Conservation (phyloP, 92 coral and sea anemone species). For the Phenganax marumi region DNA sequence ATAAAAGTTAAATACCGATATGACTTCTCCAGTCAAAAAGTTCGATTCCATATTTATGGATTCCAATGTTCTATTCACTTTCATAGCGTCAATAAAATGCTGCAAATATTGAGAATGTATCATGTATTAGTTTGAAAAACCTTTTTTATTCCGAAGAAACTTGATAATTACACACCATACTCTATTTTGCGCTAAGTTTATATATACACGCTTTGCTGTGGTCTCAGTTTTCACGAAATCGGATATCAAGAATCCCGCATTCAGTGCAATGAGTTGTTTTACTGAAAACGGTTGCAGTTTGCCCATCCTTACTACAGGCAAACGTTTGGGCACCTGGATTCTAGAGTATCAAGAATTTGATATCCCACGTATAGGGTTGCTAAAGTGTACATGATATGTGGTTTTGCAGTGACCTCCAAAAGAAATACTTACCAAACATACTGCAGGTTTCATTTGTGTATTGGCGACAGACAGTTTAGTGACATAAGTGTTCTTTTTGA, state of each 20-base stretch:
- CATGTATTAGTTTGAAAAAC: too few species aligned
- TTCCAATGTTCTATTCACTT: conserved; percentile 67
- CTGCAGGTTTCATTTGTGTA: conserved; percentile 69
- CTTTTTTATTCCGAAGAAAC: too few species aligned
- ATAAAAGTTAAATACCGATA: conserved; percentile 64
- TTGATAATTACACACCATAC: background rate
- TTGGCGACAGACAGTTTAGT: conserved; percentile 78
- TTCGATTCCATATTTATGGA: conserved; percentile 81
- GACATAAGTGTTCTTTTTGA: conserved; percentile 66
- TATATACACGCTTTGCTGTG: too few species aligned
- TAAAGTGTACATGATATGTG: too few species aligned
- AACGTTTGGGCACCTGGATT: background rate
- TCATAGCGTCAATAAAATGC: conserved; percentile 71
- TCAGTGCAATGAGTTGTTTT: too few species aligned
- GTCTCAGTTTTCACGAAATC: too few species aligned
- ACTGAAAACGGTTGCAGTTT: too few species aligned
- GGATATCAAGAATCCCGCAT: too few species aligned
- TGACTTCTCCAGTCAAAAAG: conserved; percentile 79
- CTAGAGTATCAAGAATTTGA: too few species aligned
- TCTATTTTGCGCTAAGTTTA: background rate
- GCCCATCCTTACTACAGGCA: too few species aligned
- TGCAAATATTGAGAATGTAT: background rate
- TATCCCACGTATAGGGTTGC: too few species aligned
- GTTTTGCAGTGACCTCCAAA: background rate
- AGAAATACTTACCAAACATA: conserved; percentile 66